Base-by-base conservation (phyloP, 2,888 invertebrate genomes). In the Cosmia trapezina region DNA sequence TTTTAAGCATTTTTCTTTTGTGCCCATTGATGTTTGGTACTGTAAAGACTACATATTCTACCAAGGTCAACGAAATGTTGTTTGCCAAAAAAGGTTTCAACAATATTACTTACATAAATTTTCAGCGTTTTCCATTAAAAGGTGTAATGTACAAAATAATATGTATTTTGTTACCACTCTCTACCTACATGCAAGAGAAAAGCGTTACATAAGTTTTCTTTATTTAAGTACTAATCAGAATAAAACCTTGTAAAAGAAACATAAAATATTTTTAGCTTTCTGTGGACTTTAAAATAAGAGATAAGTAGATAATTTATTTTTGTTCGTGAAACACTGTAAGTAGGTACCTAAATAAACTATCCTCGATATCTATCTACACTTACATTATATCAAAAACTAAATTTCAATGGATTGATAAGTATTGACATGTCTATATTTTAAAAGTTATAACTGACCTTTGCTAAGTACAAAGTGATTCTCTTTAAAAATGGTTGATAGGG, bases 1-100 rank as follows among this genome's bases (percentile, higher is more conserved):
- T 60, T 59, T 41, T 11, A 54, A 53, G 14, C n/a, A 47, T 47
- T 47, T 37, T 41, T 47, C 28, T 41, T 49, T 28, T 37, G 43
- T 76, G 11, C 8, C n/a, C 14, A 8, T 49, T 17, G 12, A 57
- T 53, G 17, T 53, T 65, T 62, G 47, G 45, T 28, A 33, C 28
- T 33, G 19, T 53, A 33, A 19, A 4, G 60, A 67, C 60, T n/a
- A n/a, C n/a, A n/a, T n/a, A 47, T 61, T 57, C 45, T 47, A 43
- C 22, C 65, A 56, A 59, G 43, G 61, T 51, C 78, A 66, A 59
- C 8, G 53, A 28, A 59, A 49, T 43, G 43, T 59, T 66, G 45
- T 65, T 63, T 72, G 82, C 72, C 82, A 80, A 78, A 78, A 81
- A 80, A 45, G n/a, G 62, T 78, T 69, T 82, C n/a, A 63, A 60